phyloP scores from a whole-genome alignment of 64 coral and sea anemone species.

The Pocillopora verrucosa region DNA sequence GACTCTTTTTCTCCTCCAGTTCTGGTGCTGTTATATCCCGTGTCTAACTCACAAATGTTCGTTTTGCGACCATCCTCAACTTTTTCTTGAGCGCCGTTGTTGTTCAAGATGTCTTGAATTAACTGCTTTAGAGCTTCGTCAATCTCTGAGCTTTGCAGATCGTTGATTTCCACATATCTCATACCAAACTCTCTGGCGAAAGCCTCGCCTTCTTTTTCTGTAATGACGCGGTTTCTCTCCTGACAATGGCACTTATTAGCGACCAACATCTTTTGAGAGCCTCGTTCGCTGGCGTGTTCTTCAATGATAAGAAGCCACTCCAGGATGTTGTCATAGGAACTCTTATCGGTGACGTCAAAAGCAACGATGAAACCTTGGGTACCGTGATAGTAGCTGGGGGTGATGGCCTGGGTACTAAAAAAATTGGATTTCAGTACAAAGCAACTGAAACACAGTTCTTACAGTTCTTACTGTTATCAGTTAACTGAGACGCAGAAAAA shows the following conservation, averaged over 20 bases:
- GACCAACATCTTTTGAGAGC: constrained; percentile 1
- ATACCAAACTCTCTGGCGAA: constrained; percentile 1
- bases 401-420: constrained; percentile 23
- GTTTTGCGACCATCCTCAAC: not conserved
- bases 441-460: not conserved
- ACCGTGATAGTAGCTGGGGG: constrained; percentile 28
- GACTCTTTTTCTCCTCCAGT: not conserved
- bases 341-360: constrained; percentile 13
- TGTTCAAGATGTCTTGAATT: not conserved
- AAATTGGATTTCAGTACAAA: not conserved
- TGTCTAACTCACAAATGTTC: not conserved
- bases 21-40: not conserved
- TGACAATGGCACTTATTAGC: not conserved
- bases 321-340: not conserved
- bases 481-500: no score
- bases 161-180: constrained; percentile 5
- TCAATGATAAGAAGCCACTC: constrained; percentile 7
- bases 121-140: not conserved
- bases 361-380: constrained; percentile 9
- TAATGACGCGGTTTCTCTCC: not conserved
- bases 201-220: not conserved
- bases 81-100: not conserved
- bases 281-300: not conserved
- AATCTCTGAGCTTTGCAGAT: not conserved
- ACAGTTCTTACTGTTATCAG: no score